Evolutionary conservation across 2,797 vertebrate species (phyloP).

Genomic region (Hippoglossus hippoglossus): DNA sequence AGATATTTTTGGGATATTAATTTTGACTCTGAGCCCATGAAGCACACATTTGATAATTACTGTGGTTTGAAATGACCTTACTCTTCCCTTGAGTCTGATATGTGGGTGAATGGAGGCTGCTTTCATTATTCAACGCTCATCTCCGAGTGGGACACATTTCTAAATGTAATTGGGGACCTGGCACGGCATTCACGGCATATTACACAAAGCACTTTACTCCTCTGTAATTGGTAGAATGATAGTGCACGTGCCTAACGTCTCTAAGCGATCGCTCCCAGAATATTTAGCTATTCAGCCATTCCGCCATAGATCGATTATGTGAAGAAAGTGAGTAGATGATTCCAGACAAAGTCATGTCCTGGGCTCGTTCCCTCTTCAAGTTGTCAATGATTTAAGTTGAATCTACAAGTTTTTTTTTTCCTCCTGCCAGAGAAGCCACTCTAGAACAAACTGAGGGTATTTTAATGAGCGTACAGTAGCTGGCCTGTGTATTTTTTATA

Average conservation of each 20-base stretch:
- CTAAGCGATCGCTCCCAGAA: constrained; percentile 21
- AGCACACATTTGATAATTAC: constrained; percentile 78
- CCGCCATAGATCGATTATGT: constrained; percentile 43
- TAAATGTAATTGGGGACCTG: constrained; percentile 77
- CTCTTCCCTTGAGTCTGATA: constrained; percentile 69
- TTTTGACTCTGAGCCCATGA: constrained; percentile 56
- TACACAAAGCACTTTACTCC: constrained; percentile 69
- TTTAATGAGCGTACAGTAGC: constrained; percentile 72
- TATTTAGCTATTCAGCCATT: constrained; percentile 29
- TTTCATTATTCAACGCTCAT: constrained; percentile 80
- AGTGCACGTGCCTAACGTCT: constrained; percentile 39
- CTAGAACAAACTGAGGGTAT: constrained; percentile 59
- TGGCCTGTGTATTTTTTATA: constrained; percentile 63
- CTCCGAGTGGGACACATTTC: constrained; percentile 68
- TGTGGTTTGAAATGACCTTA: constrained; percentile 71
- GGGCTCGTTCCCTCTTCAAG: constrained; percentile 24
- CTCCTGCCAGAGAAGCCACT: constrained; percentile 40
- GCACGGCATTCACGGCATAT: constrained; percentile 65
- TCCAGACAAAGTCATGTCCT: constrained; percentile 20
- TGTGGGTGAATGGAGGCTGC: constrained; percentile 70
- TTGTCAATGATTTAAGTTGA: constrained; percentile 53
- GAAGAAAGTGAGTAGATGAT: constrained; percentile 15
- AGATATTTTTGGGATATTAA: constrained; percentile 65
- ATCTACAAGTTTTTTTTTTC: constrained; percentile 23
- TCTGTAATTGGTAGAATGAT: constrained; percentile 66